Percentiles rank a stretch among this genome's conserved stretches.
Evolutionary conservation across 2,113 vertebrate species (phyloP).

Genomic region (Vulpes ferrilata): DNA sequence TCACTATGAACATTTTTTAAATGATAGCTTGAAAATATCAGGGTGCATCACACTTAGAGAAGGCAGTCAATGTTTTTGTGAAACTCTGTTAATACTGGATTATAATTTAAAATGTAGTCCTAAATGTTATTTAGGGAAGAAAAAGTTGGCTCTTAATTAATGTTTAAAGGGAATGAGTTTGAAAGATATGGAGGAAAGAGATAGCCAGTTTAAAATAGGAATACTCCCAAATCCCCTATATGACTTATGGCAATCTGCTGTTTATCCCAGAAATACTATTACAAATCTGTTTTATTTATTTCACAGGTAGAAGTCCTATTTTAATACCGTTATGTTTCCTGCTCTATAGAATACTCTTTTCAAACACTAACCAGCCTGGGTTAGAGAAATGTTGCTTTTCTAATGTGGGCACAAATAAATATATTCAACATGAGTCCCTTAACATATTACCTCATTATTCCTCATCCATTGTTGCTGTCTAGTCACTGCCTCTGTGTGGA

Average conservation of each 20-base stretch:
- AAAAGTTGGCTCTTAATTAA: slow-evolving; percentile 25
- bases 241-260: neutral
- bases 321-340: slow-evolving; percentile 4
- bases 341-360: neutral
- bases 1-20: neutral
- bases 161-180: slow-evolving; percentile 22
- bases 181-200: neutral
- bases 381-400: slow-evolving; percentile 46
- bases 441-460: neutral
- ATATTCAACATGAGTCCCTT: neutral
- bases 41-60: neutral
- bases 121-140: neutral
- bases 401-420: slow-evolving; percentile 33
- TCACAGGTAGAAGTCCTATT: neutral
- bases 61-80: neutral
- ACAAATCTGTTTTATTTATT: neutral
- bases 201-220: neutral
- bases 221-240: neutral
- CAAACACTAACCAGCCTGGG: neutral
- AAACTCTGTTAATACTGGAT: slow-evolving; percentile 18
- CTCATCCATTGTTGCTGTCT: neutral
- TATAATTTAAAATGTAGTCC: neutral
- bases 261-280: neutral
- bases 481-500: neutral
- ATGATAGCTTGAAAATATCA: neutral